Percentiles rank a stretch among this genome's conserved stretches.
These are phyloP conservation scores for Ganaspis sp. DNA, from an alignment of 1,140 invertebrate genomes.

Conservation along the genomic window DNA sequence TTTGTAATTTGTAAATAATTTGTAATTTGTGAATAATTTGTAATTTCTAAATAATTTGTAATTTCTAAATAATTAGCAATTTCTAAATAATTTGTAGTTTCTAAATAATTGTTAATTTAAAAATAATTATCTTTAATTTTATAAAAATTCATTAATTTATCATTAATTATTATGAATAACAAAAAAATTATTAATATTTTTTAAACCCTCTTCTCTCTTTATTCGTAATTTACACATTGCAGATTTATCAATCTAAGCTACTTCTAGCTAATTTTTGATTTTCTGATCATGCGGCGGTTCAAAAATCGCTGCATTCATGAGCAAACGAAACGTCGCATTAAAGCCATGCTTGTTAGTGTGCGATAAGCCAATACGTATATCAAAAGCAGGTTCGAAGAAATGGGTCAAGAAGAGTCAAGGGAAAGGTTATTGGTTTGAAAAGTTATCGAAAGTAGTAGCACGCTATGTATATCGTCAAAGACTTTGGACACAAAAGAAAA, in stretches of 20 bases:
- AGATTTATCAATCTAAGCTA: not conserved
- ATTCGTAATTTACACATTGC: not conserved
- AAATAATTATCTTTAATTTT: no score
- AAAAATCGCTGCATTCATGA: not conserved
- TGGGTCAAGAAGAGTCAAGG: not conserved
- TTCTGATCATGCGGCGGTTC: not conserved
- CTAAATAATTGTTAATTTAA: no score
- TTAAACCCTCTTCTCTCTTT: not conserved
- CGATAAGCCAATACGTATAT: slow-evolving; percentile 21
- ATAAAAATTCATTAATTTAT: no score
- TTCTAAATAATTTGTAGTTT: no score
- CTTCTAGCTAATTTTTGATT: not conserved
- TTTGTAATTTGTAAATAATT: no score
- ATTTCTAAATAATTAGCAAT: no score
- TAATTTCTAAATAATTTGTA: no score
- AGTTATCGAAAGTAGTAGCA: not conserved
- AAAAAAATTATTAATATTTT: no score
- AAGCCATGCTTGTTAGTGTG: not conserved
- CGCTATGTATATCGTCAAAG: not conserved
- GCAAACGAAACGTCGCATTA: not conserved
- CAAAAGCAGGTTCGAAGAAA: not conserved
- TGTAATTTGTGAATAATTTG: no score
- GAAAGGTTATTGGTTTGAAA: not conserved
- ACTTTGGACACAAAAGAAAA: not conserved
- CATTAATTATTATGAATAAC: no score